Evolutionary conservation across 1,140 invertebrate species (phyloP), one percentile per base, ranked within the genome.

Genomic region (Leptopilina boulardi): DNA sequence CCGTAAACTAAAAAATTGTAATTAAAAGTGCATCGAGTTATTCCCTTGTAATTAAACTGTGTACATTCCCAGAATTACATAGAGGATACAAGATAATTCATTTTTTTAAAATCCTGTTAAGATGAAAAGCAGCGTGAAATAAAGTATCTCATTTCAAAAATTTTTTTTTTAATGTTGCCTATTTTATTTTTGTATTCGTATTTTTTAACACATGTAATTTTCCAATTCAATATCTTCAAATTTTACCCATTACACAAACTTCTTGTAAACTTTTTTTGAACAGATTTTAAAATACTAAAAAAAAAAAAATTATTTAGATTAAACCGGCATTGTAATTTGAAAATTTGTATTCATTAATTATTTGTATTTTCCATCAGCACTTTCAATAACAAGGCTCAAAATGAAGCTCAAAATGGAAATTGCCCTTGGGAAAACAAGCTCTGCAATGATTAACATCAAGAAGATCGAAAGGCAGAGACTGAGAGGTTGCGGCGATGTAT

Each of bases 1-100:
- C 80, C 81, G 59, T 79, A 66, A 66, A 66, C 56, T 66, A 66
- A 66, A 66, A 79, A 84, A 8, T 84, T 83, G 82, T 78, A 80
- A 83, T 85, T 84, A 85, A 72, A 30, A 21, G 56, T 30, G 56
- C 56, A 66, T 66, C 21, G 21, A 66, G 56, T 66, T 30, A 66
- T 66, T 66, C 23, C 9, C 56, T 66, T 66, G 56, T 66, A 66
- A 66, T 66, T 66, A 66, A 66, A 66, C 56, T 66, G 23, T 23
- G 23, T 66, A 11, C 56, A 23, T 66, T 66, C 11, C 19, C 56
- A 66, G 23, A 0, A 10, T 66, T 66, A 26, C 23, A 30, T 66
- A 66, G 56, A 66, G 54, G 13, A 30, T 66, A 66, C 21, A 66
- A 30, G 56, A 66, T 66, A 30, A 66, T 66, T 66, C 23, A 66